phyloP scores from a whole-genome alignment of 2,113 vertebrate species.

The Seriola rivoliana region DNA sequence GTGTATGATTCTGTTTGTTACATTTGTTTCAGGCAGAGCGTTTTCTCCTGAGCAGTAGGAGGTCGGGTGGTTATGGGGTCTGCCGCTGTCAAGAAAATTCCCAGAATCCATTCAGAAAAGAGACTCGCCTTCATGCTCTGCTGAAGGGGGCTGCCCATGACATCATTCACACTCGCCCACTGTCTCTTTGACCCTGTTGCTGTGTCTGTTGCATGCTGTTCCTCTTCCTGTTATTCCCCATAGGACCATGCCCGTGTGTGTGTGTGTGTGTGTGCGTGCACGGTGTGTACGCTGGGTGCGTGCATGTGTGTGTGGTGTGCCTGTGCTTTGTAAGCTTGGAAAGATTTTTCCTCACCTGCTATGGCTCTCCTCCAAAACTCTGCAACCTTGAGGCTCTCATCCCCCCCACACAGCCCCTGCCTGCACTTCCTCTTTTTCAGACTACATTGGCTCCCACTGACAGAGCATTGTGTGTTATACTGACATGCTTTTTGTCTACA shows the following conservation, averaged over 20 bases:
- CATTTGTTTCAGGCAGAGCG: slow-evolving; percentile 51
- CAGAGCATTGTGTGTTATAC: slow-evolving; percentile 68
- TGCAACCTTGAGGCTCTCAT: slow-evolving; percentile 51
- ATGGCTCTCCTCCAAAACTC: slow-evolving; percentile 55
- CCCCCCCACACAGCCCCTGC: slow-evolving; percentile 23
- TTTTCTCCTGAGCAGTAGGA: slow-evolving; percentile 39
- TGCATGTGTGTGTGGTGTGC: slow-evolving; percentile 6
- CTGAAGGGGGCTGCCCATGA: slow-evolving; percentile 56
- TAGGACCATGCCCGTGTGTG: not conserved
- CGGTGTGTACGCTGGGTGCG: not conserved
- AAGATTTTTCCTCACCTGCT: slow-evolving; percentile 64
- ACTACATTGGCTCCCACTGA: slow-evolving; percentile 61
- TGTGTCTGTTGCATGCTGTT: slow-evolving; percentile 42
- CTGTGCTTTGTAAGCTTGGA: slow-evolving; percentile 13
- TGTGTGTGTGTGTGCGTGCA: not conserved
- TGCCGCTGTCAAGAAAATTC: slow-evolving; percentile 37
- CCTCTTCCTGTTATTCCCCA: slow-evolving; percentile 46
- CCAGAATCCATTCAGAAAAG: slow-evolving; percentile 54
- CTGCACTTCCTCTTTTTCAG: slow-evolving; percentile 64
- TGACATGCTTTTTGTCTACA: slow-evolving; percentile 77
- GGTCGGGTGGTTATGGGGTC: slow-evolving; percentile 19
- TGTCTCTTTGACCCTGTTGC: slow-evolving; percentile 58
- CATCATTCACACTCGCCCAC: slow-evolving; percentile 59
- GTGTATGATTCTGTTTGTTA: slow-evolving; percentile 41
- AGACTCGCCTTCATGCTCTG: slow-evolving; percentile 36